Base-by-base conservation (phyloP, 2,113 vertebrate genomes). In the Hippopotamus amphibius region DNA sequence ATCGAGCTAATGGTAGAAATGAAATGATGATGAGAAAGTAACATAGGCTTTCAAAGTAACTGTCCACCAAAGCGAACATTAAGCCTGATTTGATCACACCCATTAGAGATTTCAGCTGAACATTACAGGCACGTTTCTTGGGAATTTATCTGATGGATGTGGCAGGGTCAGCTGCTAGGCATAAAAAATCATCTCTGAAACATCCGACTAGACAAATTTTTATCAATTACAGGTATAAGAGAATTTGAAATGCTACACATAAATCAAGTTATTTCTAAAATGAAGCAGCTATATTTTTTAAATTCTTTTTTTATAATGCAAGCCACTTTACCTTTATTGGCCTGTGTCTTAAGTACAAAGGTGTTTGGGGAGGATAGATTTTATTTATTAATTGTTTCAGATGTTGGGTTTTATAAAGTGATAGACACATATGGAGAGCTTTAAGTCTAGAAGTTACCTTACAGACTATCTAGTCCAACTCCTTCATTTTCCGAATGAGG, bases 1-100 rank as follows among this genome's bases (percentile, higher is more conserved):
- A 84, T 95, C 91, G 87, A 89, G 79, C 86, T 98, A 98, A 98
- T 98, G 96, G 97, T 61, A 55, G 97, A 96, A 89, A 93, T 97
- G 92, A 95, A 97, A 97, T 41, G 86, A 57, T 89, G 97, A 97
- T 84, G 93, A 96, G 88, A 68, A 90, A 72, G 89, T 30, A 61
- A 95, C 85, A 87, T 71, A 48, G 28, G 92, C 97, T 97, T 61
- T 66, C 83, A 81, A 41, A 79, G 93, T 24, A 79, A 43, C 86
- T 71, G 43, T 33, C 92, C 74, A 63, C 89, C 30, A 30, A 30
- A 72, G 82, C 0, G 33, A 79, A 66, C 97, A 96, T 97, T 96
- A 97, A 88, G 86, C 69, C 90, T 86, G 74, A 93, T 97, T 86
- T 96, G 97, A 89, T 97, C 57, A 9, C 24, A 63, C 63, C 95